These are phyloP conservation scores for Dendrocincla fuliginosa DNA, from an alignment of 2,797 vertebrate species.

Conservation along the genomic window DNA sequence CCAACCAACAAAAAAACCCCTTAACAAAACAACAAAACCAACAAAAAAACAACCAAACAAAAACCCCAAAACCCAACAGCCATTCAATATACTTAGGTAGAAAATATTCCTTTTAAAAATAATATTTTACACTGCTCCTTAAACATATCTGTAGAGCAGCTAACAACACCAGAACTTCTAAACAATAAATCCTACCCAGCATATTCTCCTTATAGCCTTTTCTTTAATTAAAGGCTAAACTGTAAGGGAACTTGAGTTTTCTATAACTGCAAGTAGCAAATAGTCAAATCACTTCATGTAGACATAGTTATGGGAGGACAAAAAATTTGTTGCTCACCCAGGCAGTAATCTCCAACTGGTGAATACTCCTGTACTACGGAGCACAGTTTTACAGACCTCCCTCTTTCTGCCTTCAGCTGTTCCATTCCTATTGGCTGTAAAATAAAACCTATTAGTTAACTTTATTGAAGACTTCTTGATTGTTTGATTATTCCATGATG, in stretches of 20 bases:
- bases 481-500: background rate
- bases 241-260: background rate
- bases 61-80: background rate
- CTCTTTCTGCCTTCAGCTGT: background rate
- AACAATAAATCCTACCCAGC: background rate
- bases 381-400: background rate
- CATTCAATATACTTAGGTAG: background rate
- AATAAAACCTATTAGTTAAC: background rate
- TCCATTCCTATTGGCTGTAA: background rate
- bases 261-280: background rate
- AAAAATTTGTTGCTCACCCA: background rate
- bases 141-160: background rate
- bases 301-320: background rate
- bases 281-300: background rate
- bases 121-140: background rate
- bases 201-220: background rate
- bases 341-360: background rate
- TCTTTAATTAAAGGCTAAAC: background rate
- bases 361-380: background rate
- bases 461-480: background rate
- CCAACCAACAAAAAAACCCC: too few relatives aligned
- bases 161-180: background rate
- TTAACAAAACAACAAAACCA: too few relatives aligned
- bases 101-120: background rate
- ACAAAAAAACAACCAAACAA: too few relatives aligned